Base-by-base conservation (phyloP, 2,888 invertebrate species). In the Nomada ferruginata region DNA sequence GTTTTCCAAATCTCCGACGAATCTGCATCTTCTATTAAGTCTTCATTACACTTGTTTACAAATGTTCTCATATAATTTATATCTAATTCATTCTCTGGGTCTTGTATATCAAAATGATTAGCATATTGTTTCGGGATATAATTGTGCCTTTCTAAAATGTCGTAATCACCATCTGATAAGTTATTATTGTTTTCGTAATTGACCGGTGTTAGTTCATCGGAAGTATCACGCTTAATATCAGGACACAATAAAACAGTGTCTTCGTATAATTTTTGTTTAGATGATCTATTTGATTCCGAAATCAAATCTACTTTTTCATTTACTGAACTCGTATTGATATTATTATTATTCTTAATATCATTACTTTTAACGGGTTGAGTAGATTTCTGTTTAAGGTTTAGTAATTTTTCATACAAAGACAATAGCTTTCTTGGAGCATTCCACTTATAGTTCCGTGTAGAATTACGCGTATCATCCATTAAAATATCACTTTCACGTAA, bases 91-190 rank as follows among this genome's bases (percentile, higher is more conserved):
- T 66, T 44, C n/a, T 80, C 81, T 7, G 80, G 7, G 36, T 72
- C 53, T 42, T 20, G 80, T 11, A 59, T 26, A 26, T 23, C 5
- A 11, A 81, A 79, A 53, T 60, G 53, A 26, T 64, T 1, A 52
- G 72, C 63, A 47, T 80, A 73, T 13, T 47, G 23, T 26, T 47
- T 53, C 10, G 80, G 79, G 26, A 79, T 78, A 53, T 55, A 26
- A 0, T 1, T 47, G 29, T 2, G 13, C 4, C 53, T 47, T 36
- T 47, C n/a, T 10, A 60, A 44, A 47, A 55, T 65, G 53, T 78
- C n/a, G 15, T 20, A 61, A 20, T 66, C 2, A 3, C 23, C 53
- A 7, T 20, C 47, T 23, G 11, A 66, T 0, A 0, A 0, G n/a
- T 66, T 0, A 15, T 7, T 47, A 61, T 52, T 20, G 20, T 18